Conservation (phyloP, 2,113 vertebrate species). For the Felis catus region DNA sequence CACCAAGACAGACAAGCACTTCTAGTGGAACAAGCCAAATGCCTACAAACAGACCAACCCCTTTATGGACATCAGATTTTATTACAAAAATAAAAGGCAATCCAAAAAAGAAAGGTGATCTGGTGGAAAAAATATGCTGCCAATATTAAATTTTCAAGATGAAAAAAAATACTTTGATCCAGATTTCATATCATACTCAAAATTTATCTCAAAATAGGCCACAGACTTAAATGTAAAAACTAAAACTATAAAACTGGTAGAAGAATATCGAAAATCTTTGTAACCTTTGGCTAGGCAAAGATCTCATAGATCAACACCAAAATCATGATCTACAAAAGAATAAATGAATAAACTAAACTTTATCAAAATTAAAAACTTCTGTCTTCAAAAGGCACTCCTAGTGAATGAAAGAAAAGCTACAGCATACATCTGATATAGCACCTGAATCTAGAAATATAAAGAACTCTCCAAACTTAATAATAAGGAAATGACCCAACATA, state of each 20-base stretch:
- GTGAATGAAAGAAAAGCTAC: background rate
- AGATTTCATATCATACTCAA: background rate
- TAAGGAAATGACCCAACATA: background rate
- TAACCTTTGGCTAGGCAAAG: background rate
- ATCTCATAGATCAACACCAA: background rate
- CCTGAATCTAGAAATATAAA: background rate
- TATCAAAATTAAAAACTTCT: background rate
- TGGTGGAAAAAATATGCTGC: background rate
- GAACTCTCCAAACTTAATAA: background rate
- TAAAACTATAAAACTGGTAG: background rate
- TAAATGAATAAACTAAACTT: background rate
- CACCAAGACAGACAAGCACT: background rate
- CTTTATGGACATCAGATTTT: background rate
- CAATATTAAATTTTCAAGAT: background rate
- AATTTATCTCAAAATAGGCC: background rate
- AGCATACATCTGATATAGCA: background rate
- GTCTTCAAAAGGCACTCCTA: background rate
- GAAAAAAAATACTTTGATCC: background rate
- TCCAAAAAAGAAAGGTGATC: background rate
- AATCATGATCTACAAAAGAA: background rate
- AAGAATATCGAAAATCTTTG: background rate
- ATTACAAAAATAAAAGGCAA: background rate
- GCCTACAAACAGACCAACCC: background rate
- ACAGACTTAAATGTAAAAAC: background rate
- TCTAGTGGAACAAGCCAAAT: background rate